phyloP scores from a whole-genome alignment of 2,797 vertebrate species.

The Sebastes elongatus region DNA sequence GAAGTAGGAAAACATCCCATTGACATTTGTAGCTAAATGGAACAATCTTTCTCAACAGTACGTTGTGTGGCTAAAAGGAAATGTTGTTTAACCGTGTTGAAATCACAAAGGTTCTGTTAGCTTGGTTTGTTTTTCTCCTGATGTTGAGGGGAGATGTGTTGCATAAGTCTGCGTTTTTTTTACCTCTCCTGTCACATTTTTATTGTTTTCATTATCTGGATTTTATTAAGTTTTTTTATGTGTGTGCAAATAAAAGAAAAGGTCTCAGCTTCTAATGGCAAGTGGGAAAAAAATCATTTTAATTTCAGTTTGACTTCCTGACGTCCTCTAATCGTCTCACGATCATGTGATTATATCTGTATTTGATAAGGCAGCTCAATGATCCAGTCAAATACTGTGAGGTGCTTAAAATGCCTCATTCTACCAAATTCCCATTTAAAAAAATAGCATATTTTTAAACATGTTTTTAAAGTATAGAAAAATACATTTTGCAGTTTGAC shows the following conservation, averaged over 20 bases:
- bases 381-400: not conserved
- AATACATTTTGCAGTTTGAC: not conserved
- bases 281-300: not conserved
- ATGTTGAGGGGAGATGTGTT: too few relatives aligned
- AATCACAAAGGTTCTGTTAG: not conserved
- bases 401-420: not conserved
- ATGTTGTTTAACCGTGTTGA: not conserved
- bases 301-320: not conserved
- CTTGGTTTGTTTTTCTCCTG: too few relatives aligned
- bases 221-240: too few relatives aligned
- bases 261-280: not conserved
- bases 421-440: not conserved
- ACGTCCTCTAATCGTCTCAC: not conserved
- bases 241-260: not conserved
- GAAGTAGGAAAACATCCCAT: not conserved
- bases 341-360: conserved; percentile 5
- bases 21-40: not conserved
- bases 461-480: not conserved
- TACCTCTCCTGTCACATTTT: too few relatives aligned
- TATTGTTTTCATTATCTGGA: too few relatives aligned
- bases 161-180: too few relatives aligned
- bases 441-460: not conserved
- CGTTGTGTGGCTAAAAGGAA: not conserved
- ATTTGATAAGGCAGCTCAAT: not conserved
- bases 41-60: too few relatives aligned